phyloP scores from a whole-genome alignment of 2,113 vertebrate species.

The Microcebus griseorufus region DNA sequence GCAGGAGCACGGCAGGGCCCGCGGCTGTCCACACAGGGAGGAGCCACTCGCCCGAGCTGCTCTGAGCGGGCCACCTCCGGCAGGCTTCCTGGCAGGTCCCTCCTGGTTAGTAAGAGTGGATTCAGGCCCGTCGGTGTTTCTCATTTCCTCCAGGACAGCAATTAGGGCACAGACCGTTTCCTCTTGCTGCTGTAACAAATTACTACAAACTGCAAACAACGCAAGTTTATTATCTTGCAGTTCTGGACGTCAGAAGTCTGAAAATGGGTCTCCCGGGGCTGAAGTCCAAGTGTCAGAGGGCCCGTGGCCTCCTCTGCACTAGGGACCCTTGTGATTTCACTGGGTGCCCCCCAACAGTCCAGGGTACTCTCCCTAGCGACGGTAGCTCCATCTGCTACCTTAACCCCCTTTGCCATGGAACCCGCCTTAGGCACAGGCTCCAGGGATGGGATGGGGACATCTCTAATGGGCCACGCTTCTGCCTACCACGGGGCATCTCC shows the following conservation, averaged over 20 bases:
- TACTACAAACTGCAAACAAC: background rate
- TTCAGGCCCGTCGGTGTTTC: background rate
- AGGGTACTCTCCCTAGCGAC: background rate
- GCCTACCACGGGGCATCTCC: background rate
- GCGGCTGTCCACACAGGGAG: too few species aligned
- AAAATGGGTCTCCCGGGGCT: too few species aligned
- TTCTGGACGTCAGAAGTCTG: background rate
- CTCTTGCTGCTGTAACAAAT: background rate
- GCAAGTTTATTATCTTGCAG: background rate
- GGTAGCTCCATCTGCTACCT: background rate
- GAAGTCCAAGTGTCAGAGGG: background rate
- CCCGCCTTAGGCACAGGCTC: too few species aligned
- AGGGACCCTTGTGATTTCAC: background rate
- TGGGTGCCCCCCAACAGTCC: fast-evolving
- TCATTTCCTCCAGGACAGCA: background rate
- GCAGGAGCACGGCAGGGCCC: fast-evolving
- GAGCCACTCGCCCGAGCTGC: too few species aligned
- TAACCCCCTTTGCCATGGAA: background rate
- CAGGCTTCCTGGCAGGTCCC: background rate
- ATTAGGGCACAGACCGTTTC: background rate
- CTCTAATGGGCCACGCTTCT: background rate
- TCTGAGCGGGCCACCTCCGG: too few species aligned
- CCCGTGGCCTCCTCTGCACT: fast-evolving
- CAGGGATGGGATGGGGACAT: too few species aligned
- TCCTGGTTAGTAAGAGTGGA: background rate